Conservation (phyloP, 1,140 invertebrate species). For the Ladona fulva region DNA sequence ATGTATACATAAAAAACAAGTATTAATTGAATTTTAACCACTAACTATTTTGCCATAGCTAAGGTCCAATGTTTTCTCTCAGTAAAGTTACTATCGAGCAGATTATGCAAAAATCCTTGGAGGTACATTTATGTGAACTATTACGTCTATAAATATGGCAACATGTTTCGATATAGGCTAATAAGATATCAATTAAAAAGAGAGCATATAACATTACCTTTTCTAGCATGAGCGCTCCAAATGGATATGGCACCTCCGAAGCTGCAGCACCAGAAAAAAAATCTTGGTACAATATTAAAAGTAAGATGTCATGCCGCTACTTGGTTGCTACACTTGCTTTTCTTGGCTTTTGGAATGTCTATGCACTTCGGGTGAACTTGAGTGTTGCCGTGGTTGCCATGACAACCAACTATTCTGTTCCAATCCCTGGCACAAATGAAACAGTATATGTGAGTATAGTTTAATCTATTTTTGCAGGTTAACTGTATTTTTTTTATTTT, state of each 20-base stretch:
- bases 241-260: neutral
- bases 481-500: no score
- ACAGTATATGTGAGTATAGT: neutral
- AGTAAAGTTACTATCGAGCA: no score
- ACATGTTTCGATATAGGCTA: no score
- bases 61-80: no score
- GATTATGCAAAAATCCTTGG: no score
- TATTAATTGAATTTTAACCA: no score
- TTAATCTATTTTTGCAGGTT: neutral
- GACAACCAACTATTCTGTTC: slow-evolving; percentile 52
- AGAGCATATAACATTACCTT: no score
- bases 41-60: no score
- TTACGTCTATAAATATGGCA: no score
- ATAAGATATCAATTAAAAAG: no score
- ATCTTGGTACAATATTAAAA: neutral
- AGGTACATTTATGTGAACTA: no score
- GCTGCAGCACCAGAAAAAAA: neutral
- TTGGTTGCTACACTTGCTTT: slow-evolving; percentile 69
- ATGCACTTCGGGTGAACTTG: slow-evolving; percentile 79
- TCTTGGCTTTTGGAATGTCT: slow-evolving; percentile 81
- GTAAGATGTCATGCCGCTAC: slow-evolving; percentile 43
- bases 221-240: neutral
- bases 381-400: slow-evolving; percentile 86
- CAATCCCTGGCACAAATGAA: slow-evolving; percentile 16
- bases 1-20: no score